These are phyloP conservation scores for Dicerorhinus sumatrensis DNA, from an alignment of 2,113 vertebrate genomes.

Conservation along the genomic window DNA sequence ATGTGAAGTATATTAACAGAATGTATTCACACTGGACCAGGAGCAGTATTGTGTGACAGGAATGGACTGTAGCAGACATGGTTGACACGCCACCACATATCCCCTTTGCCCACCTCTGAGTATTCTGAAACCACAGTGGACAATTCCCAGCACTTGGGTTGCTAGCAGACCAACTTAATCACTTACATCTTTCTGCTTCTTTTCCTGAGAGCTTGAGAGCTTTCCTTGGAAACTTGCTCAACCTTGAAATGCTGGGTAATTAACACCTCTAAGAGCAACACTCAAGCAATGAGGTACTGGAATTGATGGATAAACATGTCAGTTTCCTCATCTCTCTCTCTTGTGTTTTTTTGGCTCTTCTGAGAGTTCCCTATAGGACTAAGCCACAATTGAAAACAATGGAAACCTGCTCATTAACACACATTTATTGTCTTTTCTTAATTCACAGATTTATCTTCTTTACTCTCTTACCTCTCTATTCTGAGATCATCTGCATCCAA, in stretches of 20 bases:
- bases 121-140: too few relatives aligned
- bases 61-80: fast-evolving
- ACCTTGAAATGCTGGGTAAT: background rate
- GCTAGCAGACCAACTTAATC: background rate
- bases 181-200: background rate
- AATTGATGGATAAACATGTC: background rate
- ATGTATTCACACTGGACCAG: background rate
- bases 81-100: background rate
- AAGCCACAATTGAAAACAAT: background rate
- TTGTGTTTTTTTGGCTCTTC: background rate
- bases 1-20: background rate
- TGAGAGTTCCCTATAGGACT: background rate
- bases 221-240: background rate
- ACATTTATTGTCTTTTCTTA: background rate
- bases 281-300: too few relatives aligned
- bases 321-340: background rate
- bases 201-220: background rate
- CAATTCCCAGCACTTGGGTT: background rate
- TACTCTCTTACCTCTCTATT: background rate
- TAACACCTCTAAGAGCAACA: background rate
- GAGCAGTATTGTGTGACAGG: background rate
- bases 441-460: background rate
- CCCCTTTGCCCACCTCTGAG: background rate
- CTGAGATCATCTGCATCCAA: background rate
- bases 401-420: background rate